Evolutionary conservation across 1,140 invertebrate genomes (phyloP).

Genomic region (Saccostrea echinata): DNA sequence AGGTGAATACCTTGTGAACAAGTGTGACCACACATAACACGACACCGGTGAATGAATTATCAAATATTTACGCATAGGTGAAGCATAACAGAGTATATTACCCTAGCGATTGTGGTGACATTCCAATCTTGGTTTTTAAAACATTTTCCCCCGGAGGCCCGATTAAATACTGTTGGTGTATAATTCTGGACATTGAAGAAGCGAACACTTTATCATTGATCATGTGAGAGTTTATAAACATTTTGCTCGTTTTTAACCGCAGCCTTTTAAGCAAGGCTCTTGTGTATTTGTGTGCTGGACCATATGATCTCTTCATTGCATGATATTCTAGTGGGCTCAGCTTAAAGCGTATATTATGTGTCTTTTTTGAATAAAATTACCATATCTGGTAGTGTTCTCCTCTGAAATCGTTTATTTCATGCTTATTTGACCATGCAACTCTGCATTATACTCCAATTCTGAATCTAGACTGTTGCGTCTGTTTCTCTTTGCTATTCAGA

Average conservation of each 20-base stretch:
- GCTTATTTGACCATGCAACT: neutral
- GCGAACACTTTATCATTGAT: neutral
- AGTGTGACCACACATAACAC: slow-evolving; percentile 19
- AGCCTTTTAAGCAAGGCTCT: neutral
- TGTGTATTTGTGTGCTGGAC: slow-evolving; percentile 10
- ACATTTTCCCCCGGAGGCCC: neutral
- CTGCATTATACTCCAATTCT: neutral
- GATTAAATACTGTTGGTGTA: slow-evolving; percentile 4
- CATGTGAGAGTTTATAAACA: slow-evolving; percentile 32
- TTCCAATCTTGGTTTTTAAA: slow-evolving; percentile 10
- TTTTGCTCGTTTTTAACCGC: slow-evolving; percentile 6
- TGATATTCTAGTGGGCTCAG: slow-evolving; percentile 13
- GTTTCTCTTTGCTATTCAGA: neutral
- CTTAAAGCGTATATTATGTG: slow-evolving; percentile 32
- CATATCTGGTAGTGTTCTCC: slow-evolving; percentile 11
- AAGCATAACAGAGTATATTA: slow-evolving; percentile 33
- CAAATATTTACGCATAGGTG: slow-evolving; percentile 32
- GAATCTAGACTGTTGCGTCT: neutral
- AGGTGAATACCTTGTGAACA: neutral
- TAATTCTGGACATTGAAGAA: neutral
- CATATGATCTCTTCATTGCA: slow-evolving; percentile 11
- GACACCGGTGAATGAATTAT: slow-evolving; percentile 31
- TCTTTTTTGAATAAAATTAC: slow-evolving; percentile 34
- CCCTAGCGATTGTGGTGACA: slow-evolving; percentile 4
- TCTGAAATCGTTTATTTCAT: slow-evolving; percentile 1